phyloP scores from a whole-genome alignment of 2,888 invertebrate species.

The Dastarcus helophoroides region DNA sequence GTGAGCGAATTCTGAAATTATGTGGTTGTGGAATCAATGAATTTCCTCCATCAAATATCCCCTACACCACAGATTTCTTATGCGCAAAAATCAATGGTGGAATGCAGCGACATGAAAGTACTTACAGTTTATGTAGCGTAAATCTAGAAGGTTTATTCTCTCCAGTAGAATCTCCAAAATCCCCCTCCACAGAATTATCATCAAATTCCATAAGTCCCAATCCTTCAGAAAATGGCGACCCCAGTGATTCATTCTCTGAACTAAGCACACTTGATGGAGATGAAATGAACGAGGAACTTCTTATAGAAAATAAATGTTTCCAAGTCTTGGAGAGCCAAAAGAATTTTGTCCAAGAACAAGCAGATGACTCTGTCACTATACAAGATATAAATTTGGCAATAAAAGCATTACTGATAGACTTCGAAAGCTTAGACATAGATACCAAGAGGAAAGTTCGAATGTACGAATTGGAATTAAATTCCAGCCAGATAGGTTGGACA shows the following conservation, averaged over 20 bases:
- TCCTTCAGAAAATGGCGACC: conserved; percentile 27
- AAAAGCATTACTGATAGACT: conserved; percentile 48
- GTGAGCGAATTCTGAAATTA: conserved; percentile 63
- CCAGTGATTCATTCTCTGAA: conserved; percentile 26
- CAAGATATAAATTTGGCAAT: conserved; percentile 27
- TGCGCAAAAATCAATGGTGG: conserved; percentile 24
- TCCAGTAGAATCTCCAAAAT: conserved; percentile 19
- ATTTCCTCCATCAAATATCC: conserved; percentile 41
- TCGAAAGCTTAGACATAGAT: conserved; percentile 45
- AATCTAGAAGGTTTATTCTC: conserved; percentile 25
- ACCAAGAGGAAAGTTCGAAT: conserved; percentile 42
- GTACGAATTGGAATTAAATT: conserved; percentile 53
- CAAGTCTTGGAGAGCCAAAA: conserved; percentile 42
- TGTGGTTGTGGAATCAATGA: conserved; percentile 52
- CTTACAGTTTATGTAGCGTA: conserved; percentile 27
- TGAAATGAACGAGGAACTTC: conserved; percentile 38
- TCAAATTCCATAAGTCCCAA: conserved; percentile 27
- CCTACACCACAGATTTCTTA: conserved; percentile 50
- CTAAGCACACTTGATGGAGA: conserved; percentile 35
- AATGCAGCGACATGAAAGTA: conserved; percentile 28
- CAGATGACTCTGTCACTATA: conserved; percentile 22
- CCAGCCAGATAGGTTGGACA: conserved; percentile 52
- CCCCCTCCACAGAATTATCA: conserved; percentile 21
- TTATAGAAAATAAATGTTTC: conserved; percentile 42
- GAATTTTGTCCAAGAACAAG: conserved; percentile 24